Percentiles rank a stretch among this genome's conserved stretches.
Evolutionary conservation across 2,888 invertebrate species (phyloP).

Genomic region (Microplitis manilae): DNA sequence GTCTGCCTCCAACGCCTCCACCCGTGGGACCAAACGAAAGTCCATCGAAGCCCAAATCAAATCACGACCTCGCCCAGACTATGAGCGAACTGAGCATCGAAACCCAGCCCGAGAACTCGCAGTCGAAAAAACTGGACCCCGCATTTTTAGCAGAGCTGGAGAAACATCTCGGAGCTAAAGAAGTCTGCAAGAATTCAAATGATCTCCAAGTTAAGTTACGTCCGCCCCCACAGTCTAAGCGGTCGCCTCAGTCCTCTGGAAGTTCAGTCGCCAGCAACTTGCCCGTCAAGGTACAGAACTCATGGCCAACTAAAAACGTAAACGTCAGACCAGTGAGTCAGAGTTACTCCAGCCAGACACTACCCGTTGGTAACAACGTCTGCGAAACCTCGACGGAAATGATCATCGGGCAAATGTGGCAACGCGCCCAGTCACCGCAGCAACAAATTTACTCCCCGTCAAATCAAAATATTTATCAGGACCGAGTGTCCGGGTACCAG

Average conservation of each 20-base stretch:
- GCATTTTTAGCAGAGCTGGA: slow-evolving; percentile 79
- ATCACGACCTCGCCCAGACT: slow-evolving; percentile 62
- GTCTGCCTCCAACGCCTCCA: slow-evolving; percentile 42
- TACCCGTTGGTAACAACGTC: slow-evolving; percentile 43
- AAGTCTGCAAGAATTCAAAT: slow-evolving; percentile 70
- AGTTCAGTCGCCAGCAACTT: slow-evolving; percentile 51
- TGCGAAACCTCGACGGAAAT: slow-evolving; percentile 59
- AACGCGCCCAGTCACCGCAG: slow-evolving; percentile 55
- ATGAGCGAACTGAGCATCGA: slow-evolving; percentile 59
- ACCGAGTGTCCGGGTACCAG: background rate
- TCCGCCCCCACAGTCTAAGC: slow-evolving; percentile 71
- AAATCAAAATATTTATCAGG: slow-evolving; percentile 20
- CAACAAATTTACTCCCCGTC: slow-evolving; percentile 45
- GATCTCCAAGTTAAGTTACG: slow-evolving; percentile 52
- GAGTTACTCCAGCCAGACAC: slow-evolving; percentile 51
- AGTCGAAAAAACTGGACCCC: slow-evolving; percentile 71
- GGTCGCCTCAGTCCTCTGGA: slow-evolving; percentile 49
- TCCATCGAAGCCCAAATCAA: slow-evolving; percentile 61
- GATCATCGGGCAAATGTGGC: slow-evolving; percentile 66
- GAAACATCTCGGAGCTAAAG: slow-evolving; percentile 75
- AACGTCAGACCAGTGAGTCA: slow-evolving; percentile 60
- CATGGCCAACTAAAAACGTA: slow-evolving; percentile 62
- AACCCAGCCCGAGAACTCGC: slow-evolving; percentile 60
- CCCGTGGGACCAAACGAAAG: slow-evolving; percentile 62
- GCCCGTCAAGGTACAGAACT: slow-evolving; percentile 69